These are phyloP conservation scores for Lycopodina hypogea DNA, from an alignment of 37 sponge, comb jelly and placozoan species.

Conservation along the genomic window DNA sequence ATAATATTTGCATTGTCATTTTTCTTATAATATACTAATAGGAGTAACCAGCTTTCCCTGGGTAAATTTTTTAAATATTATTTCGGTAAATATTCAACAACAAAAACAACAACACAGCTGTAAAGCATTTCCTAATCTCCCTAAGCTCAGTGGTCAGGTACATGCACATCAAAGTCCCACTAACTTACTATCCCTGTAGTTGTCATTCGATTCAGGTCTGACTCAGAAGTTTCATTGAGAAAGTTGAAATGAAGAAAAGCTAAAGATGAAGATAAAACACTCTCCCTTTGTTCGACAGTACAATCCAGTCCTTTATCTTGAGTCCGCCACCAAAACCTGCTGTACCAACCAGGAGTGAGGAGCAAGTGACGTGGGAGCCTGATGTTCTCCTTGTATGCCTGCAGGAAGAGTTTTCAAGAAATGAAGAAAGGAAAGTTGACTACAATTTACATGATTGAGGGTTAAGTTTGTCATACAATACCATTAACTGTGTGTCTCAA, in stretches of 20 bases:
- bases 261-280: constrained; percentile 16
- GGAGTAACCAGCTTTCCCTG: no score
- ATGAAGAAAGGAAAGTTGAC: not conserved
- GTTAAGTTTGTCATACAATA: no score
- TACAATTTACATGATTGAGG: not conserved
- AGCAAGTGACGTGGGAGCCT: constrained; percentile 18
- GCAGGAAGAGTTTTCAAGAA: not conserved
- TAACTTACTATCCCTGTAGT: constrained; percentile 12
- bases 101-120: no score
- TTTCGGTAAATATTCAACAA: no score
- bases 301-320: not conserved
- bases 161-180: not conserved
- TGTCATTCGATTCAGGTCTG: not conserved
- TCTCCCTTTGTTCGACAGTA: constrained; percentile 17
- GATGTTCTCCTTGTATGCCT: constrained; percentile 20
- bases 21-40: no score
- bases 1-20: no score
- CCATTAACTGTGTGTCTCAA: no score
- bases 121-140: no score
- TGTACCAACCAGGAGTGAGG: constrained; percentile 45
- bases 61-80: no score
- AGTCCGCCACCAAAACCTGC: constrained; percentile 14
- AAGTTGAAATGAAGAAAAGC: constrained; percentile 39
- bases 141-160: no score
- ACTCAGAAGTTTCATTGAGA: constrained; percentile 7